Conservation (phyloP, 2,888 invertebrate genomes). For the Himalopsyche kuldschensis region DNA sequence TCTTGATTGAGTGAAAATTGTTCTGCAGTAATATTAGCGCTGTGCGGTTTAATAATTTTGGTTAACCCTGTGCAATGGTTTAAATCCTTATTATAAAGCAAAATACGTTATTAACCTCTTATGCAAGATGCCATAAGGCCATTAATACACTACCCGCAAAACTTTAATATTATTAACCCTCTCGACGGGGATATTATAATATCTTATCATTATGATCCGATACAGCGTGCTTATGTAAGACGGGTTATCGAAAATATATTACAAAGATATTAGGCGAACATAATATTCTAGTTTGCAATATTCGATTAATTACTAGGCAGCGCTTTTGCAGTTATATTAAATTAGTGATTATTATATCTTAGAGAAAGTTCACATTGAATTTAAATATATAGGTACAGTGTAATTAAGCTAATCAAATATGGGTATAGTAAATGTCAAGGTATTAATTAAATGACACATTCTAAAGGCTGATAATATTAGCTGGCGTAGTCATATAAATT, state of each 20-base stretch:
- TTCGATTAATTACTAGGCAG: neutral
- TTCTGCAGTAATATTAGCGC: no score
- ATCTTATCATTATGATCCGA: slow-evolving; percentile 1
- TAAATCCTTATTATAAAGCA: slow-evolving; percentile 1
- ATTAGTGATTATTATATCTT: neutral
- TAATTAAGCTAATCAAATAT: neutral
- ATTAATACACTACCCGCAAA: neutral
- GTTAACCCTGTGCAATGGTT: neutral
- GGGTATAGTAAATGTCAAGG: no score
- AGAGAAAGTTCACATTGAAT: neutral
- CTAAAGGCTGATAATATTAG: no score
- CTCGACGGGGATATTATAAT: neutral
- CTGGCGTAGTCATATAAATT: no score
- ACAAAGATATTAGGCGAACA: neutral
- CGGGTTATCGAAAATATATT: neutral
- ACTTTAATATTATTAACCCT: slow-evolving; percentile 1
- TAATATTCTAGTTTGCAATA: neutral
- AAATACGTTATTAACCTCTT: slow-evolving; percentile 1
- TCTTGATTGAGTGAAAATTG: no score
- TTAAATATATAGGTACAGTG: neutral
- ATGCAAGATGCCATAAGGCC: slow-evolving; percentile 1
- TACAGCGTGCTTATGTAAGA: neutral
- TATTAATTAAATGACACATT: no score
- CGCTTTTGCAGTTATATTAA: neutral
- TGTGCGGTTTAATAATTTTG: neutral